A percentile compares a stretch with the other conserved stretches of the same genome.
phyloP scores from a whole-genome alignment of 2,113 vertebrate genomes.

The Ictalurus punctatus region DNA sequence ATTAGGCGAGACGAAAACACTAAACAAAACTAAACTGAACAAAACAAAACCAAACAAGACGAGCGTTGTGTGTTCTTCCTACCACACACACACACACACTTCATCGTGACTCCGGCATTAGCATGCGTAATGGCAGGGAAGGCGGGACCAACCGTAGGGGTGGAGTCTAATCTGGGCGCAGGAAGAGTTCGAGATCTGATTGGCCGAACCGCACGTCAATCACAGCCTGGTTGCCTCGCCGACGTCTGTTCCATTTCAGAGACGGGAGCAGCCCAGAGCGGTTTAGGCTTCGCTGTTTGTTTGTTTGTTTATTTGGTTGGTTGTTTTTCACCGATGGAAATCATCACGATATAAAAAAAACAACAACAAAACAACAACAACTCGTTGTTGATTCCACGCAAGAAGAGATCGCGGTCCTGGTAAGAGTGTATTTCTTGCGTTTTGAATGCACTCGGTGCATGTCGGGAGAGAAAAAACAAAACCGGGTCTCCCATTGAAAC shows the following conservation, averaged over 20 bases:
- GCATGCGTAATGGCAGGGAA: slow-evolving; percentile 15
- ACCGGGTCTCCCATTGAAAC: slow-evolving; percentile 31
- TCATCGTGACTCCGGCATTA: slow-evolving; percentile 19
- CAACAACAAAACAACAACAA: slow-evolving; percentile 24
- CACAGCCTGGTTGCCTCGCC: slow-evolving; percentile 62
- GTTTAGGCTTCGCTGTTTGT: slow-evolving; percentile 60
- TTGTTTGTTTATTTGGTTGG: slow-evolving; percentile 41
- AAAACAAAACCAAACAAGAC: neutral
- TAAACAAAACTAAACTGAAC: too few relatives aligned
- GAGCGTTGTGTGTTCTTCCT: slow-evolving; percentile 18
- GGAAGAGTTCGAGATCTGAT: slow-evolving; percentile 47
- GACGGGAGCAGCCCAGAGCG: slow-evolving; percentile 66
- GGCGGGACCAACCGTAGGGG: neutral
- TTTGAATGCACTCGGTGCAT: slow-evolving; percentile 52
- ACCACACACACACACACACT: neutral
- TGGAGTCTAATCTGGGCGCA: neutral
- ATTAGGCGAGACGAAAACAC: too few relatives aligned
- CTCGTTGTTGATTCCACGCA: slow-evolving; percentile 33
- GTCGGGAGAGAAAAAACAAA: too few relatives aligned
- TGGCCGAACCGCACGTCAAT: slow-evolving; percentile 64
- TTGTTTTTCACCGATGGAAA: slow-evolving; percentile 48
- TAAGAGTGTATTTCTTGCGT: slow-evolving; percentile 59
- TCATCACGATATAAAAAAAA: slow-evolving; percentile 17
- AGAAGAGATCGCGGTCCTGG: slow-evolving; percentile 54
- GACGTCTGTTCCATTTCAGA: slow-evolving; percentile 71